These are phyloP conservation scores for Limonius californicus DNA, from an alignment of 1,140 invertebrate species.

Conservation along the genomic window DNA sequence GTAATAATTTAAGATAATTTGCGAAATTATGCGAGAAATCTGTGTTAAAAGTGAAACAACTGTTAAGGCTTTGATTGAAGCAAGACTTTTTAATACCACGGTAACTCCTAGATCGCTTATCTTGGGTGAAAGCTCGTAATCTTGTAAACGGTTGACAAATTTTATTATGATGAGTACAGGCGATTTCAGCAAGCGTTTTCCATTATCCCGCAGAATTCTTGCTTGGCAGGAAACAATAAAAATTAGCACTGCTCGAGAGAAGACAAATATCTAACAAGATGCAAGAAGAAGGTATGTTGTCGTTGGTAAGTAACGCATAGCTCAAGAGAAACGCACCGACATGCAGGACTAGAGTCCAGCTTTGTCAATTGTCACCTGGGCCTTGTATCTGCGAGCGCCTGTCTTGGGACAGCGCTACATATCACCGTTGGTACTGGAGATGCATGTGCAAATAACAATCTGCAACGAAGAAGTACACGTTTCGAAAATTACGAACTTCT, in stretches of 20 bases:
- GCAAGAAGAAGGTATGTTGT: constrained; percentile 40
- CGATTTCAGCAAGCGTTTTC: constrained; percentile 28
- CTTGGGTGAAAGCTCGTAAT: too few species aligned
- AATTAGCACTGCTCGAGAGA: constrained; percentile 28
- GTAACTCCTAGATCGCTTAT: too few species aligned
- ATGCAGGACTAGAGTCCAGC: constrained; percentile 39
- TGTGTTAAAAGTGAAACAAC: too few species aligned
- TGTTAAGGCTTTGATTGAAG: too few species aligned
- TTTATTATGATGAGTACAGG: neutral
- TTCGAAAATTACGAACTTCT: too few species aligned
- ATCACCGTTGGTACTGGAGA: constrained; percentile 29
- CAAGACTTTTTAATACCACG: too few species aligned
- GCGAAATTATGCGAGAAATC: too few species aligned
- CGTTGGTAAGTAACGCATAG: constrained; percentile 40
- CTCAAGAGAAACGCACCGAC: constrained; percentile 39
- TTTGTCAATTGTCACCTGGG: constrained; percentile 46
- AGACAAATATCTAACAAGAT: constrained; percentile 44
- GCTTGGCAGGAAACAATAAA: constrained; percentile 33
- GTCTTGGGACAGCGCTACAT: constrained; percentile 37
- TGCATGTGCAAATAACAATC: constrained; percentile 20
- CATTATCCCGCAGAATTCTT: constrained; percentile 39
- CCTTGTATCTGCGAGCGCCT: constrained; percentile 41
- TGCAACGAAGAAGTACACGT: too few species aligned
- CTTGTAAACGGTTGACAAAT: too few species aligned
- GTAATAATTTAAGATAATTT: too few species aligned